phyloP scores from a whole-genome alignment of 2,888 invertebrate genomes.

The Saturnia pavonia region DNA sequence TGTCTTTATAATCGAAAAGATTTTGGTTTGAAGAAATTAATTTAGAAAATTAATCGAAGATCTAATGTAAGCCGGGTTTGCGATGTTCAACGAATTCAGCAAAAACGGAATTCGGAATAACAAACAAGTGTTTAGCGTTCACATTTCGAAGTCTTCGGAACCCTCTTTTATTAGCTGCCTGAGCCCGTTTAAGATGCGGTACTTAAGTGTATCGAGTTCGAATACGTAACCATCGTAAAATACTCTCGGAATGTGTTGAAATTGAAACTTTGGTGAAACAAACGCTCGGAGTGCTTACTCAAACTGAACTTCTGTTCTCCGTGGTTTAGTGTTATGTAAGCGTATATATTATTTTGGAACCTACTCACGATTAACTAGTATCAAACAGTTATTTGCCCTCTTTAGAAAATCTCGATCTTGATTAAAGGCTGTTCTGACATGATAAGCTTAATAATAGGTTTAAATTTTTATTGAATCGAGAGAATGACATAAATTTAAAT shows the following conservation, averaged over 20 bases:
- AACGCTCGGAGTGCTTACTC: slow-evolving; percentile 25
- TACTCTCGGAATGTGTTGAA: slow-evolving; percentile 39
- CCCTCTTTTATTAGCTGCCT: slow-evolving; percentile 51
- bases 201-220: slow-evolving; percentile 43
- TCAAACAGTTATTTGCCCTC: background rate
- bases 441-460: too few relatives aligned
- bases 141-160: slow-evolving; percentile 36
- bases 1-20: background rate
- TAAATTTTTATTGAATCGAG: too few relatives aligned
- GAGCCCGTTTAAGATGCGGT: slow-evolving; percentile 45
- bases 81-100: slow-evolving; percentile 28
- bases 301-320: slow-evolving; percentile 18
- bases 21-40: background rate
- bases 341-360: background rate
- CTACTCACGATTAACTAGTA: background rate
- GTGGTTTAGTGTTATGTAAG: slow-evolving; percentile 2
- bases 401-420: background rate
- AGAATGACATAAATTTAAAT: too few relatives aligned
- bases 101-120: slow-evolving; percentile 42
- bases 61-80: background rate
- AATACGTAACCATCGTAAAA: slow-evolving; percentile 43
- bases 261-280: slow-evolving; percentile 40
- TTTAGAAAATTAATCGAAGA: slow-evolving; percentile 4
- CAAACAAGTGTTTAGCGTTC: slow-evolving; percentile 49
- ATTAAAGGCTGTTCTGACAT: too few relatives aligned